Evolutionary conservation across 2,888 invertebrate species (phyloP).

Genomic region (Trichacis sp.): DNA sequence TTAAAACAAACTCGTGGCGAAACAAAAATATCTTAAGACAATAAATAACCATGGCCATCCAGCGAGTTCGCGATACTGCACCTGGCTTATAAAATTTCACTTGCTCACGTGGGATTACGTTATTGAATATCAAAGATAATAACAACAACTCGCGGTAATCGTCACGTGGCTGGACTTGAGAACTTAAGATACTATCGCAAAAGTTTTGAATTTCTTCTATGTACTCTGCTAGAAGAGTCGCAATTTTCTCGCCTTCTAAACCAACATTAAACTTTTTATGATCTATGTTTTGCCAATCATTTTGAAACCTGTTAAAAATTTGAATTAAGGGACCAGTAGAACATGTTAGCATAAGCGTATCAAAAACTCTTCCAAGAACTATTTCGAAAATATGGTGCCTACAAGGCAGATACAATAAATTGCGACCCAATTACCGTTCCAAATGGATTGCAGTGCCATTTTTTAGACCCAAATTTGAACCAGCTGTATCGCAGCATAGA

Average conservation of each 20-base stretch:
- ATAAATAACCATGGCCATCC: conserved; percentile 48
- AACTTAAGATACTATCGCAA: conserved; percentile 14
- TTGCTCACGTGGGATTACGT: conserved; percentile 27
- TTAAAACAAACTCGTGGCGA: conserved; percentile 39
- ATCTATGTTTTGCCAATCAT: conserved; percentile 29
- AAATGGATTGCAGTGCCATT: conserved; percentile 1
- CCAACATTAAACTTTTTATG: conserved; percentile 24
- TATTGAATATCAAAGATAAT: conserved; percentile 46
- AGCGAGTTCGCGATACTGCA: conserved; percentile 49
- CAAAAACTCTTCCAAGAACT: not conserved
- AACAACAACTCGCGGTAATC: conserved; percentile 46
- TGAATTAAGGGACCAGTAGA: conserved; percentile 38
- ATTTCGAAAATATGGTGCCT: no score
- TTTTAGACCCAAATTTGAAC: conserved; percentile 3
- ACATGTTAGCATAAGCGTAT: not conserved
- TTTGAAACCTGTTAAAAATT: conserved; percentile 40
- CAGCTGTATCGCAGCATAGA: not conserved
- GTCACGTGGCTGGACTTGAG: conserved; percentile 37
- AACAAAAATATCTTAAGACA: conserved; percentile 42
- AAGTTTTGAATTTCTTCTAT: conserved; percentile 11
- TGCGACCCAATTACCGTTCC: not conserved
- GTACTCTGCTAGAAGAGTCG: conserved; percentile 10
- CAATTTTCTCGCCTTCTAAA: conserved; percentile 10
- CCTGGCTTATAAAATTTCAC: conserved; percentile 46
- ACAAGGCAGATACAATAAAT: conserved; percentile 20